Evolutionary conservation across 2,888 invertebrate species (phyloP).

Genomic region (Aelia acuminata): DNA sequence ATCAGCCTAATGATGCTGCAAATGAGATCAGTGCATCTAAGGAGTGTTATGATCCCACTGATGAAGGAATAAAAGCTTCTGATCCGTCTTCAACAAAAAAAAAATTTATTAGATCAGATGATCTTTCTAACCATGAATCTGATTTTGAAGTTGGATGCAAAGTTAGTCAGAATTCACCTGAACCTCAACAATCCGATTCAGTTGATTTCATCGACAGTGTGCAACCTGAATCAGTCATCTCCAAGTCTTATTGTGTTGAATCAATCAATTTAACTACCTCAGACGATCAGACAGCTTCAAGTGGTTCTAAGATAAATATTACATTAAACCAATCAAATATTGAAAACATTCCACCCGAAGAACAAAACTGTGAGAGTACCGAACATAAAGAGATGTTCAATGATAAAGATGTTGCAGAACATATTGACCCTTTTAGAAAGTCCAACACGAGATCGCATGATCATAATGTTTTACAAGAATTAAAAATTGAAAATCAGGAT

Average conservation of each 20-base stretch:
- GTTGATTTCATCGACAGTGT: neutral
- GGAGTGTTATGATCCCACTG: neutral
- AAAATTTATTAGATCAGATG: neutral
- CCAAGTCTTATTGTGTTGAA: neutral
- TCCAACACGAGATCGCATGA: neutral
- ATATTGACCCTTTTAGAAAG: neutral
- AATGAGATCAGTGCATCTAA: neutral
- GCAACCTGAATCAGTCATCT: neutral
- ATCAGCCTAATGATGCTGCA: neutral
- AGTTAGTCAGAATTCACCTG: neutral
- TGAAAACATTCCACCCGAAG: neutral
- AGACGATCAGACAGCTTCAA: neutral
- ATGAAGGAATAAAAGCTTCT: neutral
- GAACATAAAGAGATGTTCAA: neutral
- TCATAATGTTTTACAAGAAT: conserved; percentile 13
- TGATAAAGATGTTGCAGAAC: neutral
- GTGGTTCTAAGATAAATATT: neutral
- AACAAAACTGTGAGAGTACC: neutral
- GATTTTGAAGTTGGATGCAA: neutral
- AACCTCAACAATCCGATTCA: neutral
- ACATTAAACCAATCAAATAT: conserved; percentile 12
- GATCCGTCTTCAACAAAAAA: neutral
- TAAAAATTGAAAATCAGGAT: neutral
- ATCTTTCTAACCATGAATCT: neutral
- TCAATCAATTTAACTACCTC: neutral